phyloP scores from a whole-genome alignment of 2,113 vertebrate species.

The Mormyrus lacerda region DNA sequence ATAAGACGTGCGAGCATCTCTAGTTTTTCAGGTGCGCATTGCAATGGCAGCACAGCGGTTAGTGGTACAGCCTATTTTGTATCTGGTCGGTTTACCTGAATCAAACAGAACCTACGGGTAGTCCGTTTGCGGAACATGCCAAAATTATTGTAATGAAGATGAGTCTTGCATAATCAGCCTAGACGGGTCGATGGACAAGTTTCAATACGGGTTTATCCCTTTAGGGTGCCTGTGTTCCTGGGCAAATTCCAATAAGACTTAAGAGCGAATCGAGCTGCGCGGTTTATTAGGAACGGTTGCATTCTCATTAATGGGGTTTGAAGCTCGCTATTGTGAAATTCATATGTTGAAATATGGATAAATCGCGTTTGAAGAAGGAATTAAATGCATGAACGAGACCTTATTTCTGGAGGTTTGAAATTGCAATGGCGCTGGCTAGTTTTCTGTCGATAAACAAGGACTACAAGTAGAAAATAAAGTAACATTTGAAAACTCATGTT shows the following conservation, averaged over 20 bases:
- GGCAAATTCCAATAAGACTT: neutral
- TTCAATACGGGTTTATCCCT: neutral
- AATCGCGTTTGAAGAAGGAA: neutral
- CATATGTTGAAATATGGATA: neutral
- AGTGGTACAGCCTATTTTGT: too few species aligned
- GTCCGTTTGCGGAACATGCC: too few species aligned
- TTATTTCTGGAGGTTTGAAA: neutral
- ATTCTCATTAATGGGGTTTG: neutral
- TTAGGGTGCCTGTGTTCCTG: neutral
- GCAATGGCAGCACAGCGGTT: too few species aligned
- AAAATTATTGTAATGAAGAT: too few species aligned
- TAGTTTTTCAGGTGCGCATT: too few species aligned
- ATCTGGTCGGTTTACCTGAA: too few species aligned
- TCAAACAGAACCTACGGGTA: too few species aligned
- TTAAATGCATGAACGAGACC: neutral
- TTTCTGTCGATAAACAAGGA: neutral
- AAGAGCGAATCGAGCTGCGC: neutral
- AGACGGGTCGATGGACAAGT: too few species aligned
- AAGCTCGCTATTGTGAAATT: neutral
- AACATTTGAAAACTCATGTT: neutral
- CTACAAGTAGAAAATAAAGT: neutral
- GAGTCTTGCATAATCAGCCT: too few species aligned
- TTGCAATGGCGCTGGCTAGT: neutral
- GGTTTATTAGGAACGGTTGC: neutral
- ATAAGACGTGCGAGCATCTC: too few species aligned